Evolutionary conservation across 2,797 vertebrate genomes (phyloP).

Genomic region (Sebastiscus tertius): DNA sequence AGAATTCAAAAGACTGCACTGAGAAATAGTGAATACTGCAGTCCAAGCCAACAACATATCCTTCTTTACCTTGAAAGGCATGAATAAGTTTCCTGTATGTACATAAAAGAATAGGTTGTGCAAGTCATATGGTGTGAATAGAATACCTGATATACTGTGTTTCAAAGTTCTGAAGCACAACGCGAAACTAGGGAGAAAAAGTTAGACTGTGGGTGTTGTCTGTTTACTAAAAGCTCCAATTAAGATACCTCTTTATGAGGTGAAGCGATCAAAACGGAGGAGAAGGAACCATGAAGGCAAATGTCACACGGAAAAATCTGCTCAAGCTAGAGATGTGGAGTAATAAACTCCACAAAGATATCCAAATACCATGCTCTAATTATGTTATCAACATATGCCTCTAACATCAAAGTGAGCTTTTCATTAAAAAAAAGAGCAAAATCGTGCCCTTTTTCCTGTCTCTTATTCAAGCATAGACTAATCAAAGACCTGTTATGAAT

Average conservation of each 20-base stretch:
- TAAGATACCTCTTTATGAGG: constrained; percentile 50
- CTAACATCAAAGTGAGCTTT: constrained; percentile 60
- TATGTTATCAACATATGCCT: constrained; percentile 56
- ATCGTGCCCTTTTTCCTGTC: constrained; percentile 46
- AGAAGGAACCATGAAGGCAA: constrained; percentile 56
- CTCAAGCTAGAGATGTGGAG: constrained; percentile 36
- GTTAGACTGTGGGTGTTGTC: constrained; percentile 37
- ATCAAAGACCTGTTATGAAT: constrained; percentile 40
- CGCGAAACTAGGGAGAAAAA: neutral
- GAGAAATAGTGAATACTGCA: neutral
- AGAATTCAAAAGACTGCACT: neutral
- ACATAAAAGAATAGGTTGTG: neutral
- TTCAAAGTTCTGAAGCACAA: constrained; percentile 16
- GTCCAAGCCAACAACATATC: neutral
- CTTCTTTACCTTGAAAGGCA: neutral
- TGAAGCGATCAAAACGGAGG: constrained; percentile 53
- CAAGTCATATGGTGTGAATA: neutral
- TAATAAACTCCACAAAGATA: constrained; percentile 63
- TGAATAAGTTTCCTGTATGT: neutral
- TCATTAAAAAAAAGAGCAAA: constrained; percentile 41
- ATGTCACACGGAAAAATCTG: constrained; percentile 58
- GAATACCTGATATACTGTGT: constrained; percentile 14
- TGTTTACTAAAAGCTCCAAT: constrained; percentile 62
- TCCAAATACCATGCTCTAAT: constrained; percentile 66
- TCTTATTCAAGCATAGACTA: constrained; percentile 33